Base-by-base conservation (phyloP, 2,888 invertebrate species). In the Zootermopsis nevadensis region DNA sequence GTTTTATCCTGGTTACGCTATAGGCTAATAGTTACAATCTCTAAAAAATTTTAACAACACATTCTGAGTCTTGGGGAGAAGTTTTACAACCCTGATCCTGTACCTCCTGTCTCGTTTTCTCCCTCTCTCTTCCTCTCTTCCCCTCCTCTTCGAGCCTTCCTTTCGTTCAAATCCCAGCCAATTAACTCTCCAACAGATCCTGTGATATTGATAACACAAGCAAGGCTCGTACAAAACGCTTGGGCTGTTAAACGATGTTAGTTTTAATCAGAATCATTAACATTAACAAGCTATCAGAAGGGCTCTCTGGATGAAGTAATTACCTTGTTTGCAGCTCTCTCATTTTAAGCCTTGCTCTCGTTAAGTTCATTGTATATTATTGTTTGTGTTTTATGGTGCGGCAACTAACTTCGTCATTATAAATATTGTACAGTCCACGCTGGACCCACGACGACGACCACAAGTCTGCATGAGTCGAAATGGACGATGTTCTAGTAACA, bases 251-350 rank as follows among this genome's bases (percentile, higher is more conserved):
- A 84, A 83, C 81, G 84, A 80, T 84, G 84, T 84, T 84, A 77
- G 83, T 81, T 81, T 84, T 84, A 84, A 84, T 84, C 83, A 77
- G 42, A 67, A 67, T 79, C 67, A 84, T 84, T 84, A 84, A 82
- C 80, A 82, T 27, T 60, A 60, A 60, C 60, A 60, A 60, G 60
- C 60, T 12, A 60, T 60, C 60, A 60, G 60, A 27, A 27, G 69
- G 81, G 55, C 53, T 67, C 60, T 60, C 60, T 66, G 83, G 84
- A 84, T 83, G 84, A 53, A 84, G 84, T 82, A 84, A 84, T 84
- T 84, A 83, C n/a, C 82, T 74, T 66, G 84, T 84, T 83, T 84
- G 81, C 84, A 83, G 76, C 81, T 55, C 74, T n/a, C n/a, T 60
- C 3, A n/a, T 60, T n/a, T 60, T 60, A 55, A n/a, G 6, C 24